Conservation (phyloP, 2,113 vertebrate genomes). For the Ia io region DNA sequence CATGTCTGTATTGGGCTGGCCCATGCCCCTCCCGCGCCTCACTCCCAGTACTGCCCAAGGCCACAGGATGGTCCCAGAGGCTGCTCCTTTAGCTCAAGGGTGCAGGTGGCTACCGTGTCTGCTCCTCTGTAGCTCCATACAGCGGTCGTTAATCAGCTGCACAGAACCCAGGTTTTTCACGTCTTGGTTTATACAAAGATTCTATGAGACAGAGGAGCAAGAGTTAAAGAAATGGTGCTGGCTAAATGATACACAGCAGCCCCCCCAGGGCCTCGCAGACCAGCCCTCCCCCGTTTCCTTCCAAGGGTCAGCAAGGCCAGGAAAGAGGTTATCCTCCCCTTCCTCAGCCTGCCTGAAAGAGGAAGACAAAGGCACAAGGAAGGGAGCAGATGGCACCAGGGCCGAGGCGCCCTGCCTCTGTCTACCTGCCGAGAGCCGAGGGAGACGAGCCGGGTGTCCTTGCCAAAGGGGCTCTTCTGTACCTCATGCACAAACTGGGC, state of each 20-base stretch:
- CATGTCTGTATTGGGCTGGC: background rate
- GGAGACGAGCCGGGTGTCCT: constrained; percentile 87
- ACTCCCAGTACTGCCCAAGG: background rate
- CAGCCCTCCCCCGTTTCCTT: background rate
- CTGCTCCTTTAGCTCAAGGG: too few relatives aligned
- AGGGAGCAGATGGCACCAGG: too few relatives aligned
- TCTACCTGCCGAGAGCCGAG: constrained; percentile 94
- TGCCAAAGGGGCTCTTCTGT: constrained; percentile 94
- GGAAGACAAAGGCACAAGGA: background rate
- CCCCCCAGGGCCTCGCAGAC: background rate
- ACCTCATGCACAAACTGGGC: constrained; percentile 96
- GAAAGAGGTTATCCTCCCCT: background rate
- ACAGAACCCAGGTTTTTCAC: constrained; percentile 86
- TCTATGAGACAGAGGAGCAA: constrained; percentile 80
- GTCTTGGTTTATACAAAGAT: constrained; percentile 93
- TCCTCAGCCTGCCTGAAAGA: accelerated
- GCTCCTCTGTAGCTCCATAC: constrained; percentile 95
- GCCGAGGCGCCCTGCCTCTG: background rate
- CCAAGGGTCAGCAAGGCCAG: background rate
- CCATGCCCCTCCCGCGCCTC: background rate
- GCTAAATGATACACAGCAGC: accelerated
- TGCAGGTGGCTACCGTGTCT: constrained; percentile 83
- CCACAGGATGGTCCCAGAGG: accelerated
- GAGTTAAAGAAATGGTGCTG: background rate
- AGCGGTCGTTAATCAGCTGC: constrained; percentile 95